Base-by-base conservation (phyloP, 2,113 vertebrate genomes). In the Sinocyclocheilus grahami region DNA sequence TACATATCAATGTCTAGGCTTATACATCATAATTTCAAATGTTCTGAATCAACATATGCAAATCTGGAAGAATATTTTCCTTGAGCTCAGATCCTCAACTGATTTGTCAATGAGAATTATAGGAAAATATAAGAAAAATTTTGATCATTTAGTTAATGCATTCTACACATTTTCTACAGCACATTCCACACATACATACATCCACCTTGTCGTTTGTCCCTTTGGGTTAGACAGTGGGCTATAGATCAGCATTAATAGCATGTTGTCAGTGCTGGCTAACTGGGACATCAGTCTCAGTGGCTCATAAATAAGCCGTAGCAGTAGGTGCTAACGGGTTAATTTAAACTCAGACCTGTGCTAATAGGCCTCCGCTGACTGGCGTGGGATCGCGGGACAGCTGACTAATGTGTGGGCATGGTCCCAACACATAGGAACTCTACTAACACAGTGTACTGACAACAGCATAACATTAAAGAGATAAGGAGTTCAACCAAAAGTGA, bases 221-320 rank as follows among this genome's bases (percentile, higher is more conserved):
- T 71, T 78, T 5, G 74, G 72, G 33, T 78, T 20, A 69, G 51
- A 78, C 67, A 13, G 10, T 2, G n/a, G 42, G 86, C 78, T 84
- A 48, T 89, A 89, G 76, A 89, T 88, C 89, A 89, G 58, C 77
- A 65, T 55, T 89, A 88, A 89, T 86, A 86, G 82, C 78, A 48
- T 82, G 77, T 87, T 85, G 74, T 85, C 75, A 80, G 78, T 18
- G 27, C 79, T 67, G 72, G 83, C 62, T 81, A 88, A 89, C 84
- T 78, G 84, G 67, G 83, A 86, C 53, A 67, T 88, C 84, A 75
- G 80, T 81, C 60, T 74, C n/a, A 22, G 39, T 37, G 77, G 69
- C 82, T 91, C 85, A 88, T 88, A 89, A 89, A 91, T 88, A 88
- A 89, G 39, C 71, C 27, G 48, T 30, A 24, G 88, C 71, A 76